Base-by-base conservation (phyloP, 2,888 invertebrate species). In the Leuctra nigra region DNA sequence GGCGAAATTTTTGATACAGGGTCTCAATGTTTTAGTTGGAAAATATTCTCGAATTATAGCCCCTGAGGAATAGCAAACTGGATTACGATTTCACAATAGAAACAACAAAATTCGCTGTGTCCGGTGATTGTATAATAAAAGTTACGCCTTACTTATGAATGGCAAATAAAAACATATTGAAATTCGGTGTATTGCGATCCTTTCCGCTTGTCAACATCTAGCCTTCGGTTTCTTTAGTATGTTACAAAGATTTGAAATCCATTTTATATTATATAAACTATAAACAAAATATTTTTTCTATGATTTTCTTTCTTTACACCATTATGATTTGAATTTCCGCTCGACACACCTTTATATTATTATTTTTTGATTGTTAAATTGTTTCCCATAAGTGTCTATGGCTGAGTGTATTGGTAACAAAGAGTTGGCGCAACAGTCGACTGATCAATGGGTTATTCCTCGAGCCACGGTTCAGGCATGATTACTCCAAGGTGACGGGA, bases 401-500 rank as follows among this genome's bases (percentile, higher is more conserved):
- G 16, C 16, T n/a, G 39, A 22, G 29, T 14, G n/a, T 29, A 6
- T 6, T 25, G 4, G 25, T 16, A 48, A 48, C 48, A 48, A 48
- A 48, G 48, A 48, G 23, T 44, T 14, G 7, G 33, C 29, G 48
- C 25, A 47, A 29, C 48, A 48, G 48, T 29, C 33, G 29, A 48
- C 44, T 44, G 44, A 20, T 25, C 48, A 48, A 33, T 48, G 48
- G 48, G 44, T 44, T 44, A 44, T 44, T 44, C 44, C 44, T 44
- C 44, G 20, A 16, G 44, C 11, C 20, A 23, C 29, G 48, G 48
- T 48, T 48, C 48, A 48, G 16, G 48, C 48, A 29, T 33, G 48
- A 48, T 48, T 48, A 48, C 25, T n/a, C n/a, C 48, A 48, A 48
- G 48, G 48, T 48, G 48, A 29, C 48, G 48, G 48, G 48, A 48